Conservation (phyloP, 2,113 vertebrate species). For the Xiphophorus maculatus region DNA sequence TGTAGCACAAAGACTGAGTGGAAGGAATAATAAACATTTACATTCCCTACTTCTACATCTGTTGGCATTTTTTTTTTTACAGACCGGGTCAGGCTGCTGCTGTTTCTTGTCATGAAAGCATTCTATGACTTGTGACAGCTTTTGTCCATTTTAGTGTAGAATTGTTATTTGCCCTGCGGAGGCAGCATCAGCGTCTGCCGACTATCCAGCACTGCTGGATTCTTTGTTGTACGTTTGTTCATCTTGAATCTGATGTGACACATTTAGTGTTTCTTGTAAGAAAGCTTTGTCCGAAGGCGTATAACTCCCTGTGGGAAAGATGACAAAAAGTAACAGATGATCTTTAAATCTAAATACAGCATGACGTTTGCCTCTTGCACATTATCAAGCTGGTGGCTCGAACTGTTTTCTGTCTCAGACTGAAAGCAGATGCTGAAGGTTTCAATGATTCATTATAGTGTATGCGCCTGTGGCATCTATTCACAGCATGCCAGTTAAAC, state of each 20-base stretch:
- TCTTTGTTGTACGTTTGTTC: conserved; percentile 51
- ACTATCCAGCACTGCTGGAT: conserved; percentile 37
- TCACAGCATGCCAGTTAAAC: conserved; percentile 54
- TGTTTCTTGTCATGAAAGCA: conserved; percentile 54
- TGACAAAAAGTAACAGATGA: conserved; percentile 25
- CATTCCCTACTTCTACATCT: conserved; percentile 32
- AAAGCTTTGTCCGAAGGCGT: conserved; percentile 42
- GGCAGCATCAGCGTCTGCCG: conserved; percentile 38
- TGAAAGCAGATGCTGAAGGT: conserved; percentile 11
- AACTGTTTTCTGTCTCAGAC: conserved; percentile 24
- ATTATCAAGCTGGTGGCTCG: conserved; percentile 21
- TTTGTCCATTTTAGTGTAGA: conserved; percentile 49
- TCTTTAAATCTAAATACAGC: conserved; percentile 26
- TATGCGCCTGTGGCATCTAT: conserved; percentile 32
- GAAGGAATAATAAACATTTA: conserved; percentile 32
- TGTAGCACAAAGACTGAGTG: conserved; percentile 24
- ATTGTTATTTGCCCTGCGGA: conserved; percentile 56
- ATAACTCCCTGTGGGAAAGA: conserved; percentile 19
- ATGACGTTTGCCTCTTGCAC: conserved; percentile 16
- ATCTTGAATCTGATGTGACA: conserved; percentile 69
- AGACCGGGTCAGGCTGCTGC: conserved; percentile 22
- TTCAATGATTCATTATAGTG: conserved; percentile 24
- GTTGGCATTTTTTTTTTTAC: conserved; percentile 2
- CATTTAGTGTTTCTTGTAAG: conserved; percentile 45
- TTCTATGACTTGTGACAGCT: conserved; percentile 65